These are phyloP conservation scores for Tychaedon coryphoeus DNA, from an alignment of 2,113 vertebrate genomes.

Conservation along the genomic window DNA sequence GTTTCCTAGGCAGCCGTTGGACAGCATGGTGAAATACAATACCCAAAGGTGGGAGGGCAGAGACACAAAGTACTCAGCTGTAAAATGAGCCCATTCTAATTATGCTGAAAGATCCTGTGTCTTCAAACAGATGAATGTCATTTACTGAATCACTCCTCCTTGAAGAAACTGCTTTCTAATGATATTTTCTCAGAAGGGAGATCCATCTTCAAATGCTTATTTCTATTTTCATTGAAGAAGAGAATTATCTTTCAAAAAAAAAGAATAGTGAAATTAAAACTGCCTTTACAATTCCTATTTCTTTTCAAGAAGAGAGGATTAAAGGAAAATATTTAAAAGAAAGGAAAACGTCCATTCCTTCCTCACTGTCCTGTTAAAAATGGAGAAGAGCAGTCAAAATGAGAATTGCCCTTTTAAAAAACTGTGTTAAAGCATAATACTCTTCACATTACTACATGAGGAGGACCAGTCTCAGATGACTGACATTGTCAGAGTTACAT, in stretches of 20 bases:
- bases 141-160: background rate
- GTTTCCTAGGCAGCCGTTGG: background rate
- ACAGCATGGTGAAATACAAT: background rate
- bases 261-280: background rate
- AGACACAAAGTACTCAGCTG: background rate
- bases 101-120: background rate
- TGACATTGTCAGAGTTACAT: background rate
- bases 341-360: background rate
- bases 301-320: background rate
- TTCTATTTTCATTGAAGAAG: background rate
- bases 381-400: background rate
- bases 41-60: background rate
- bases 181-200: background rate
- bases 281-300: background rate
- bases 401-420: background rate
- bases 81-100: background rate
- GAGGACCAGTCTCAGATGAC: background rate
- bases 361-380: background rate
- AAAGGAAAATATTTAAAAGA: background rate
- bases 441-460: background rate
- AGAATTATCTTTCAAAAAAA: background rate
- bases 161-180: conserved; percentile 2
- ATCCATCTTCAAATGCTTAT: background rate
- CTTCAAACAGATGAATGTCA: background rate
- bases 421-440: background rate